Conservation (phyloP, 2,113 vertebrate species). For the Carassius auratus region DNA sequence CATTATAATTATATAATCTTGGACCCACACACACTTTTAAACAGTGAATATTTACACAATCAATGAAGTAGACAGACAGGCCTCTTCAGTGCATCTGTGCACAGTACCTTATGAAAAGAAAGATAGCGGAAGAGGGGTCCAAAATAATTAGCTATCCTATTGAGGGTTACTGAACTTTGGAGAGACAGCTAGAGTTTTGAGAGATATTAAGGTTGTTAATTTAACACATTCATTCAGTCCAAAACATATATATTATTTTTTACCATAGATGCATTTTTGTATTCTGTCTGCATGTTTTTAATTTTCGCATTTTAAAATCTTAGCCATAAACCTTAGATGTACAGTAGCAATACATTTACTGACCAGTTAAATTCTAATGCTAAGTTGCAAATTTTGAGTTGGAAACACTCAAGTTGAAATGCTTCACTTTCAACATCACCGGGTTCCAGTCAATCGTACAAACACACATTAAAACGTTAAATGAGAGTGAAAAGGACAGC, state of each 20-base stretch:
- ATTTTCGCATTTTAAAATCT: too few species aligned
- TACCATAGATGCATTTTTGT: too few species aligned
- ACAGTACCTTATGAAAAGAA: not conserved
- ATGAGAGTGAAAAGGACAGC: too few species aligned
- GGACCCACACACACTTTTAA: not conserved
- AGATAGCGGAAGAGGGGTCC: not conserved
- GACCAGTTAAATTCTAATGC: too few species aligned
- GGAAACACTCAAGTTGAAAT: too few species aligned
- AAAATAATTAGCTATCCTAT: not conserved
- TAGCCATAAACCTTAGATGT: too few species aligned
- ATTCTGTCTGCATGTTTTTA: too few species aligned
- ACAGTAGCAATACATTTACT: too few species aligned
- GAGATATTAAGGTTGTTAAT: too few species aligned
- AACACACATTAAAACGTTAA: not conserved
- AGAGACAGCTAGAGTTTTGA: not conserved
- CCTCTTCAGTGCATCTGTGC: not conserved
- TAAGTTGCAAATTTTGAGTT: not conserved
- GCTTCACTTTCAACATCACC: too few species aligned
- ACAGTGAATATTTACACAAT: slow-evolving; percentile 13
- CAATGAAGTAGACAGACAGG: not conserved
- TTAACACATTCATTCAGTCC: too few species aligned
- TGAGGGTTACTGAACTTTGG: not conserved
- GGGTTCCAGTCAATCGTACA: not conserved
- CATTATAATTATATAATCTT: not conserved
- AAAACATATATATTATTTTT: too few species aligned